Evolutionary conservation across 2,113 vertebrate genomes (phyloP), one percentile per base, ranked within the genome.

Genomic region (Onychostoma macrolepis): DNA sequence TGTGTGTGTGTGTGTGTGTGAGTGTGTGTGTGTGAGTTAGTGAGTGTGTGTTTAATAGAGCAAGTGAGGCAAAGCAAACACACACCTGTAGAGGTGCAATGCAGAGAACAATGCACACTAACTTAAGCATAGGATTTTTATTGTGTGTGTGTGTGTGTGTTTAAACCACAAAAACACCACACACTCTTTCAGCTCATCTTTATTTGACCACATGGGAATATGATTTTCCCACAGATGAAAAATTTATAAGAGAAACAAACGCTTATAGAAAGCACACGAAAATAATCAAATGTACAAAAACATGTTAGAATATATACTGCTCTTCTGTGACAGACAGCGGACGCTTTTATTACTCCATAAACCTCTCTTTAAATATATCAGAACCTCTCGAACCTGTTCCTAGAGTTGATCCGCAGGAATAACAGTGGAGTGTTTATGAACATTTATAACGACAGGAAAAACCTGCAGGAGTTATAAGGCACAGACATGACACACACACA

Each of bases 221-320:
- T 24, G 19, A 45, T 58, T 78, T 30, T 77, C 45, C 21, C 24
- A 61, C 24, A 65, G 24, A 65, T 81, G 56, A 41, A 56, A 58
- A n/a, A 53, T 36, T 7, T 21, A 30, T 24, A 11, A 24, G 50
- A 38, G 77, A 24, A 50, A 58, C 17, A 53, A 38, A 17, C 4
- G 21, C 24, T 11, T 80, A 36, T 30, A 58, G 30, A 36, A 58
- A 41, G 11, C 24, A 41, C 50, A 80, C 24, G 3, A 81, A 63
- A 81, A 81, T 43, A 28, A 43, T 63, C 79, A 26, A 41, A 17
- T 24, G 12, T 26, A 81, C 53, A 81, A 81, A 77, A 80, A 61
- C 21, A 63, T 19, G 21, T 24, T 56, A 19, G 6, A 78, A 78
- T 78, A 53, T 53, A 78, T 81, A 58, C 24, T 43, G n/a, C 21